These are phyloP conservation scores for Sphaerophoria rueppellii DNA, from an alignment of 2,888 invertebrate species.

Conservation along the genomic window DNA sequence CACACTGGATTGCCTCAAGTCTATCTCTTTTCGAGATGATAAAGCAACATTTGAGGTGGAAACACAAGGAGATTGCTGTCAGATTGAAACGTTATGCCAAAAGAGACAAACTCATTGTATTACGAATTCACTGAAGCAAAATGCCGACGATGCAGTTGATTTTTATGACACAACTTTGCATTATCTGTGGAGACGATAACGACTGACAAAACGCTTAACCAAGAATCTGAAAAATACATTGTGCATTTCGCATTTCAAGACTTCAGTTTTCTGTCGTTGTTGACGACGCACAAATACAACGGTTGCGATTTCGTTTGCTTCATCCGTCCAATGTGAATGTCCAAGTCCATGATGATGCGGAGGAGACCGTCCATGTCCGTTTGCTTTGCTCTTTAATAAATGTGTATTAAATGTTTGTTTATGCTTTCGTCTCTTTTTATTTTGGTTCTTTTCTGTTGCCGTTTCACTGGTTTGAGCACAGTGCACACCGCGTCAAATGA, in stretches of 20 bases:
- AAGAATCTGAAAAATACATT: slow-evolving; percentile 7
- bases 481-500: slow-evolving; percentile 65
- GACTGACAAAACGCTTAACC: neutral
- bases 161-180: neutral
- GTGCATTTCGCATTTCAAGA: neutral
- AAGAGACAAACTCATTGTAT: slow-evolving; percentile 20
- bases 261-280: slow-evolving; percentile 3
- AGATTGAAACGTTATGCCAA: slow-evolving; percentile 14
- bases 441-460: slow-evolving; percentile 40
- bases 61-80: neutral
- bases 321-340: neutral
- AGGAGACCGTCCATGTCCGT: neutral
- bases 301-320: slow-evolving; percentile 2
- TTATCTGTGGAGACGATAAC: neutral
- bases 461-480: slow-evolving; percentile 47
- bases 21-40: neutral
- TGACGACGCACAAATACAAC: neutral
- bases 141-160: slow-evolving; percentile 15
- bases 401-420: slow-evolving; percentile 9
- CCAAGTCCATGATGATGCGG: neutral
- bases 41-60: slow-evolving; percentile 1
- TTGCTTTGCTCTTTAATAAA: slow-evolving; percentile 43
- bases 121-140: neutral
- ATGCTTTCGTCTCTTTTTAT: slow-evolving; percentile 33
- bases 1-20: neutral